A percentile compares a stretch with the other conserved stretches of the same genome.
Conservation (phyloP, 1,140 invertebrate genomes). For the Diprion similis region DNA sequence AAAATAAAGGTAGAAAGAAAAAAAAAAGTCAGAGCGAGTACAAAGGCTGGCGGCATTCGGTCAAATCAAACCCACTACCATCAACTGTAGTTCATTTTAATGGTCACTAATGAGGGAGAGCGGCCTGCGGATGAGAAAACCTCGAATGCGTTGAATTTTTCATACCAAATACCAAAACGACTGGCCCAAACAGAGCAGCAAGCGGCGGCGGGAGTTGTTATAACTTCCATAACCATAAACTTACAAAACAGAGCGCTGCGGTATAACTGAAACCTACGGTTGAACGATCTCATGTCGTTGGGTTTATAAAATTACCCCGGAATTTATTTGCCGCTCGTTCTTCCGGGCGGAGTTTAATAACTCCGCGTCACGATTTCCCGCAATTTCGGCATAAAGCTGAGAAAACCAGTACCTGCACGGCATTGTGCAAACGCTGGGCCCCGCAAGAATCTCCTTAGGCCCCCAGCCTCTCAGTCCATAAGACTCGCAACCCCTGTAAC, state of each 20-base stretch:
- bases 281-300: not conserved
- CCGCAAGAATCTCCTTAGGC: too few species aligned
- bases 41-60: not conserved
- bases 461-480: too few species aligned
- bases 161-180: not conserved
- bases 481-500: too few species aligned
- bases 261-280: not conserved
- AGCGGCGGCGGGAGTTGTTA: too few species aligned
- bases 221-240: not conserved
- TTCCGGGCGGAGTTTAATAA: too few species aligned
- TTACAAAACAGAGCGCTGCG: not conserved
- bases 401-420: not conserved
- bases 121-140: not conserved
- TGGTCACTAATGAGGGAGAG: not conserved
- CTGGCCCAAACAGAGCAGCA: too few species aligned
- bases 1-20: too few species aligned
- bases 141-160: not conserved
- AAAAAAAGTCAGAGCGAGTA: too few species aligned
- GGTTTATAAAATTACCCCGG: not conserved
- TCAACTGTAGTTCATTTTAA: not conserved
- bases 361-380: not conserved
- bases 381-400: not conserved
- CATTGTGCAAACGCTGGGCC: too few species aligned
- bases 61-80: constrained; percentile 2
- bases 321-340: not conserved